A percentile compares a stretch with the other conserved stretches of the same genome.
phyloP scores from a whole-genome alignment of 2,113 vertebrate species.

The Podiceps cristatus region DNA sequence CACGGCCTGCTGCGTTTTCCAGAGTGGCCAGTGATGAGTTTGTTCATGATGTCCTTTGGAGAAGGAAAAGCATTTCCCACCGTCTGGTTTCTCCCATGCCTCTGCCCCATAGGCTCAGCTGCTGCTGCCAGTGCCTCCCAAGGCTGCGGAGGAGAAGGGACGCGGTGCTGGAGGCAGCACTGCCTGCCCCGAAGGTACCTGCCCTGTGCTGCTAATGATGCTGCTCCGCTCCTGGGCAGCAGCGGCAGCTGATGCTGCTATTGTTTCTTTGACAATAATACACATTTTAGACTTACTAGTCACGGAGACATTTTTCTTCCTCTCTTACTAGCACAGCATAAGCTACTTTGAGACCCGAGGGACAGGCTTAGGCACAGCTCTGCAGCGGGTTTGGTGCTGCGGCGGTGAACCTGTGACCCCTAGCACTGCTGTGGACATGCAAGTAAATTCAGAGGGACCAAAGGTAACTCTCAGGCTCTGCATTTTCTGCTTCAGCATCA shows the following conservation, averaged over 20 bases:
- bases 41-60: neutral
- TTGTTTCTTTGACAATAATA: conserved; percentile 64
- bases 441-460: conserved; percentile 19
- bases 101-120: neutral
- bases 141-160: neutral
- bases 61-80: neutral
- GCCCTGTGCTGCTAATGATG: neutral
- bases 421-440: neutral
- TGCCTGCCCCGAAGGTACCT: neutral
- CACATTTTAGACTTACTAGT: conserved; percentile 61
- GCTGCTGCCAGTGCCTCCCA: neutral
- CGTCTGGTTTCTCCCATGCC: neutral
- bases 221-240: conserved; percentile 7
- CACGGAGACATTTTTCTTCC: conserved; percentile 59
- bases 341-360: conserved; percentile 53
- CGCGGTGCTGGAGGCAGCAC: accelerated
- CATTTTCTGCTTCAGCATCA: neutral
- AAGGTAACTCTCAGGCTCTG: neutral
- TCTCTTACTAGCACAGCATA: conserved; percentile 16
- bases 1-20: neutral
- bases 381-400: neutral
- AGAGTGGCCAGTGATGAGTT: neutral
- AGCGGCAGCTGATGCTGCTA: conserved; percentile 60
- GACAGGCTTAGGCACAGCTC: conserved; percentile 25
- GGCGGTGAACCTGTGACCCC: conserved; percentile 42